These are phyloP conservation scores for Pagetopsis macropterus DNA, from an alignment of 2,797 vertebrate genomes.

Conservation along the genomic window DNA sequence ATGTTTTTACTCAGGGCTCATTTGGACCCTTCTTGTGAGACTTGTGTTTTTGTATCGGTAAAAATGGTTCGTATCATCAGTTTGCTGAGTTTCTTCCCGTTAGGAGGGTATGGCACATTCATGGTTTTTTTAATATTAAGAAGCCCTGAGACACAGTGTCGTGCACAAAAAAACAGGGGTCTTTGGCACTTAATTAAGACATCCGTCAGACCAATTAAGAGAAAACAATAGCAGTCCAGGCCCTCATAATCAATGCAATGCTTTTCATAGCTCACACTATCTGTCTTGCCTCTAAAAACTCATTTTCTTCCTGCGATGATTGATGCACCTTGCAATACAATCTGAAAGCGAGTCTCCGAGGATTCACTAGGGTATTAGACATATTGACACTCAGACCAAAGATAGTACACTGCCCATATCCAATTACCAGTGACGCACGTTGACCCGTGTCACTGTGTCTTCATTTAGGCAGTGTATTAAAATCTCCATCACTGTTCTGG, in stretches of 20 bases:
- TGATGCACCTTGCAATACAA: conserved; percentile 17
- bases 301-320: conserved; percentile 17
- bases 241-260: neutral
- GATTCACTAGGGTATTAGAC: conserved; percentile 3
- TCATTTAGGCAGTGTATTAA: neutral
- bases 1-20: too few species aligned
- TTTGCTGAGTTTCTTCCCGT: too few species aligned
- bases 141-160: too few species aligned
- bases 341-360: conserved; percentile 5
- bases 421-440: neutral
- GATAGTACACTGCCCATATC: neutral
- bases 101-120: too few species aligned
- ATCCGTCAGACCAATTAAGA: neutral
- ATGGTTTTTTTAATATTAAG: too few species aligned
- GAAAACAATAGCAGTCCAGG: neutral
- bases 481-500: neutral
- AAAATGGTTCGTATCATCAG: too few species aligned
- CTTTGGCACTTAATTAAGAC: too few species aligned
- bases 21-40: too few species aligned
- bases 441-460: neutral
- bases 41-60: too few species aligned
- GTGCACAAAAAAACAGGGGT: too few species aligned
- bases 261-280: conserved; percentile 7
- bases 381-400: conserved; percentile 15
- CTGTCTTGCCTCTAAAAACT: conserved; percentile 3